A percentile compares a stretch with the other conserved stretches of the same genome.
Evolutionary conservation across 30 jellyfish, hydroid and myxozoan species (phyloP).

Genomic region (Mastigias papua): DNA sequence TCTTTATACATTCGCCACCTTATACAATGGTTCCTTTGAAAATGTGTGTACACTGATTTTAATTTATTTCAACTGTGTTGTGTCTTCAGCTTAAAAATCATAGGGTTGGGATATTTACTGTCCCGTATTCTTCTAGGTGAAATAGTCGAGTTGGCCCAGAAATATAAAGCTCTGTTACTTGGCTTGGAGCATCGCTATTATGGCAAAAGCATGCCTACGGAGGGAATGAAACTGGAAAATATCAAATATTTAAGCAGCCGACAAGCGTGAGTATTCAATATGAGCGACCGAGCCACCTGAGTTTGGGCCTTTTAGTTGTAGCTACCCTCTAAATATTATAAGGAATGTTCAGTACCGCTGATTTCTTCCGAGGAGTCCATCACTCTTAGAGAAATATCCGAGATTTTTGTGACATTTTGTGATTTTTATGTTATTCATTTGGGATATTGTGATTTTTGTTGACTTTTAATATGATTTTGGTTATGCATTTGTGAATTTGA

Average conservation of each 20-base stretch:
- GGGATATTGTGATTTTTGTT: too few species aligned
- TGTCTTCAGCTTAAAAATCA: background rate
- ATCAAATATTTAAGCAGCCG: constrained; percentile 53
- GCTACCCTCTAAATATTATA: background rate
- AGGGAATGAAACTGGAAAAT: constrained; percentile 76
- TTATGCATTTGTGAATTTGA: too few species aligned
- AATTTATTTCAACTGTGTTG: too few species aligned
- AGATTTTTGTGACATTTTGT: too few species aligned
- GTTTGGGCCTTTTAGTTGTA: background rate
- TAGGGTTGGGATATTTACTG: too few species aligned
- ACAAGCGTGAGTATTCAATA: constrained; percentile 68
- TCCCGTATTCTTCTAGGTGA: constrained; percentile 72
- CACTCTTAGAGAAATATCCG: too few species aligned
- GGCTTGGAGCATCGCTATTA: constrained; percentile 85
- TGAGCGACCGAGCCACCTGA: background rate
- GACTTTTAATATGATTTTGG: too few species aligned
- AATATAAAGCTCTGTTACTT: constrained; percentile 63
- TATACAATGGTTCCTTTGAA: too few species aligned
- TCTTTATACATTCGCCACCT: too few species aligned
- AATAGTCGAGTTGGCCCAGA: constrained; percentile 74
- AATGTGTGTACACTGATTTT: background rate
- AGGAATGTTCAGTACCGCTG: background rate
- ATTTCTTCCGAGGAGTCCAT: too few species aligned
- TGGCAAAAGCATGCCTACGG: constrained; percentile 78
- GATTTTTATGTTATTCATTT: too few species aligned